Evolutionary conservation across 1,140 invertebrate genomes (phyloP), one percentile per base, ranked within the genome.

Genomic region (Euborellia annulipes): DNA sequence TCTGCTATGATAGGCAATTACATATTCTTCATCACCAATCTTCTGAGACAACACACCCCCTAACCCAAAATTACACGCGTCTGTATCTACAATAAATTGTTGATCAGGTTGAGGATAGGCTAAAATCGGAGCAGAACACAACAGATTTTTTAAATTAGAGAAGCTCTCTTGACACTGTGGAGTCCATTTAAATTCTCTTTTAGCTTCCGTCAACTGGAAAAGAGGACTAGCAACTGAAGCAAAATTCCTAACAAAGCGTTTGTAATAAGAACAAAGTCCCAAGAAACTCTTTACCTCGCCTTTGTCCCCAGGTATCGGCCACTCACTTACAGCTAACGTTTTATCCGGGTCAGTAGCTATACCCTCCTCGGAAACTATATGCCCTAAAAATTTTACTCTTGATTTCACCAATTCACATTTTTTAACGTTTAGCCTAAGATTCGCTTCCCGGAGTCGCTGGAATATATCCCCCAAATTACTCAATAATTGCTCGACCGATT

Each of bases 341-440:
- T 58, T 58, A 14, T 49, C 22, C 2, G 53, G 53, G 22, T 58
- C 49, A 13, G 56, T 53, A 45, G 45, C 50, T 8, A 60, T 50
- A 37, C 52, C 52, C 0, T 49, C 22, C 7, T 45, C 19, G 1
- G 53, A 36, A 13, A 58, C 50, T 11, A 58, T 30, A 43, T 59
- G 54, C 30, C 58, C 55, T 18, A 58, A 46, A 38, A 56, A 58
- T 14, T n/a, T 32, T 2, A 55, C 41, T 52, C 54, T 52, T n/a
- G 38, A 16, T 7, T 45, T n/a, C 1, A 58, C 9, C 43, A 63
- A 62, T 47, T 50, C 40, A 41, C 52, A 58, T 48, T 61, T 61
- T 9, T 54, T 52, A 1, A 53, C 52, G 42, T 64, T 53, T 3
- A 62, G 27, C 45, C 51, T 54, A 0, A 62, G 19, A 19, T 52